Percentiles rank a stretch among this genome's conserved stretches.
Conservation (phyloP, 2,113 vertebrate species). For the Mohoua ochrocephala region DNA sequence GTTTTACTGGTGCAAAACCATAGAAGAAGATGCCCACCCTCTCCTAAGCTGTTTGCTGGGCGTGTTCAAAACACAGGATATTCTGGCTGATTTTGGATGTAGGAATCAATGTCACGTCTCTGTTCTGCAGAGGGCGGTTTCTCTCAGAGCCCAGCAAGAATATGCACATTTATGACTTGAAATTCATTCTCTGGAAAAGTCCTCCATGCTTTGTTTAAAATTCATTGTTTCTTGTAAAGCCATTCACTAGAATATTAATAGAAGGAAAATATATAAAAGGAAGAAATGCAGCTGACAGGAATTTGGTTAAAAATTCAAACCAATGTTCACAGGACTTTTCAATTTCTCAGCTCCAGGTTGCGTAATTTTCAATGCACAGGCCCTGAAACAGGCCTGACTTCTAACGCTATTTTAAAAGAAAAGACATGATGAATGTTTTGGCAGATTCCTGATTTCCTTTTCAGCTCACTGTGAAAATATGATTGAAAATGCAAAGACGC, state of each 20-base stretch:
- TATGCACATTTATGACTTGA: not conserved
- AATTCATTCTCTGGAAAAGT: slow-evolving; percentile 12
- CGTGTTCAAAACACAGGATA: not conserved
- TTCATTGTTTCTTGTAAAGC: slow-evolving; percentile 50
- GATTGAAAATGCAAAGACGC: slow-evolving; percentile 23
- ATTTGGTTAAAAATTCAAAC: slow-evolving; percentile 60
- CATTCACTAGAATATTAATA: slow-evolving; percentile 31
- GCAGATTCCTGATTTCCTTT: slow-evolving; percentile 37
- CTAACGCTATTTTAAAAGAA: slow-evolving; percentile 43
- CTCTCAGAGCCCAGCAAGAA: not conserved
- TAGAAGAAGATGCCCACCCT: not conserved
- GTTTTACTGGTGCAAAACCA: not conserved
- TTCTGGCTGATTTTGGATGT: not conserved
- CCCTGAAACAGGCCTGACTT: slow-evolving; percentile 17
- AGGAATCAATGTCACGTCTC: not conserved
- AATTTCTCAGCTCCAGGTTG: slow-evolving; percentile 21
- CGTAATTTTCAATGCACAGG: not conserved
- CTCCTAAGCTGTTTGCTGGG: not conserved
- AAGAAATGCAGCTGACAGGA: slow-evolving; percentile 48
- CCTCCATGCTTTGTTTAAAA: slow-evolving; percentile 30
- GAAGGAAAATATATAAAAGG: slow-evolving; percentile 29
- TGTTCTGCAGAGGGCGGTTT: not conserved
- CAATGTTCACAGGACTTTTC: slow-evolving; percentile 18
- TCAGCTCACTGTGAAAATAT: not conserved
- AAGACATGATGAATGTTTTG: slow-evolving; percentile 47